Evolutionary conservation across 92 coral and sea anemone species (phyloP).

Genomic region (Paramuricea clavata): DNA sequence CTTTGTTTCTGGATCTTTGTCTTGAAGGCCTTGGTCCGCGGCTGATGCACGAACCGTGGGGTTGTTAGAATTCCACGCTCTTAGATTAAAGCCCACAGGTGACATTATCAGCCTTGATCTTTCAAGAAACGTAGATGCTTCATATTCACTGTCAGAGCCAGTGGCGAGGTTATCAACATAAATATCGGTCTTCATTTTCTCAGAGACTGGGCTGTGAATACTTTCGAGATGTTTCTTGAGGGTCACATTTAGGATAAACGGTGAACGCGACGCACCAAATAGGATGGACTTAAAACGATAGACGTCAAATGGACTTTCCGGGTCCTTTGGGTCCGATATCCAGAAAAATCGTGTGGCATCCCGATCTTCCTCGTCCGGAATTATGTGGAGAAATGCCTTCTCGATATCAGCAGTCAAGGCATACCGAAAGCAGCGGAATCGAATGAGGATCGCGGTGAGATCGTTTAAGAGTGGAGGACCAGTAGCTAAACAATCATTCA

Average conservation of each 20-base stretch:
- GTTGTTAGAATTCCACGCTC: background rate
- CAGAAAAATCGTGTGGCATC: conserved; percentile 70
- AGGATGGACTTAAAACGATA: conserved; percentile 57
- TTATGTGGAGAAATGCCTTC: conserved; percentile 59
- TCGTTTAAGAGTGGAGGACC: conserved; percentile 59
- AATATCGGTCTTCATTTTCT: conserved; percentile 1
- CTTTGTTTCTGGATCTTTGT: background rate
- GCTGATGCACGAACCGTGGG: background rate
- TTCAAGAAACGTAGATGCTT: conserved; percentile 30
- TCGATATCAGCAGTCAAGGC: conserved; percentile 63
- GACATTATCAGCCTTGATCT: conserved; percentile 44
- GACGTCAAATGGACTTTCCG: conserved; percentile 44
- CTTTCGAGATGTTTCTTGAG: conserved; percentile 58
- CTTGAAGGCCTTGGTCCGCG: background rate
- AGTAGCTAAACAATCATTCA: conserved; percentile 50
- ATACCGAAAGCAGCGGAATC: conserved; percentile 51
- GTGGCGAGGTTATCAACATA: background rate
- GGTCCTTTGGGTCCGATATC: background rate
- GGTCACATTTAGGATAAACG: conserved; percentile 60
- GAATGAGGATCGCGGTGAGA: conserved; percentile 58
- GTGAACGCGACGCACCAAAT: conserved; percentile 48
- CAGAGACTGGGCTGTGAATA: background rate
- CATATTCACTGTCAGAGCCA: conserved; percentile 24
- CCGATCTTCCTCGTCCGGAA: conserved; percentile 47
- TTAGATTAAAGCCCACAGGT: conserved; percentile 31